Percentiles rank a stretch among this genome's conserved stretches.
phyloP scores from a whole-genome alignment of 2,113 vertebrate genomes.

The Hoplias malabaricus region DNA sequence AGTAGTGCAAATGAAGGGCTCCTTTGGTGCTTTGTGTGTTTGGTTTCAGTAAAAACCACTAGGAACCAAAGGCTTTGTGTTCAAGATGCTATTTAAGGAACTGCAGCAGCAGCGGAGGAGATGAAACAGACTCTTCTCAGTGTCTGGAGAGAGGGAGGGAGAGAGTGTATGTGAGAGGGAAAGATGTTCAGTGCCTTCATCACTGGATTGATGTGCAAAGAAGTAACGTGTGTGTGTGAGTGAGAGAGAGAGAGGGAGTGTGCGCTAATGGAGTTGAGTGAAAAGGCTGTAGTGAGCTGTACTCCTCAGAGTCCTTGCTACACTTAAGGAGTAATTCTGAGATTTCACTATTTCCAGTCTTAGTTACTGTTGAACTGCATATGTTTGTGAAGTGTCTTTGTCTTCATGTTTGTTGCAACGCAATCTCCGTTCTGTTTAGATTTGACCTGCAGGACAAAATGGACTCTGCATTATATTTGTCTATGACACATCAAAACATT shows the following conservation, averaged over 20 bases:
- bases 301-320: neutral
- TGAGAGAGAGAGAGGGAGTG: too few species aligned
- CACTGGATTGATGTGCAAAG: neutral
- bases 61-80: conserved; percentile 18
- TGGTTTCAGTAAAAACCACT: conserved; percentile 24
- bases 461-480: too few species aligned
- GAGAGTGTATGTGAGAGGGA: neutral
- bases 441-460: too few species aligned
- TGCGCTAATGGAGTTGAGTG: conserved; percentile 3
- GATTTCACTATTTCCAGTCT: neutral
- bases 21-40: conserved; percentile 12
- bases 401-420: too few species aligned
- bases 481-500: too few species aligned
- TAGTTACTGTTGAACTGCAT: neutral
- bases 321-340: too few species aligned
- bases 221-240: conserved; percentile 17
- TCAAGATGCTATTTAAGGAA: conserved; percentile 33
- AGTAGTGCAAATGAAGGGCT: neutral
- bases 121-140: conserved; percentile 32
- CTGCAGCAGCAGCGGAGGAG: conserved; percentile 9
- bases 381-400: too few species aligned
- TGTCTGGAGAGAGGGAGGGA: conserved; percentile 12
- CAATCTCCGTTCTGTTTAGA: too few species aligned
- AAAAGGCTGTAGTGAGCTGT: neutral
- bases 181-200: neutral